Conservation (phyloP, 2,113 vertebrate species). For the human (Homo sapiens) region GRCh38 chr3:111649001-111649500, state of each 20-base stretch:
- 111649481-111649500: neutral
- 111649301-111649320: neutral
- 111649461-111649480: slow-evolving; percentile 3
- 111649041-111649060: neutral
- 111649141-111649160: neutral
- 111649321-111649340: neutral
- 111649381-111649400: neutral
- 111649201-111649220: neutral
- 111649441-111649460: neutral
- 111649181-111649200: slow-evolving; percentile 18
- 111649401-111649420: neutral
- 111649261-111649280: neutral
- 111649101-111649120: neutral
- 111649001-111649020: neutral
- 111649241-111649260: neutral
- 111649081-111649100: neutral
- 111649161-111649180: neutral
- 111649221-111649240: slow-evolving; percentile 25
- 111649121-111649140: neutral
- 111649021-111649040: neutral
- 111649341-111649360: neutral
- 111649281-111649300: neutral
- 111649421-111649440: neutral
- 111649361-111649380: neutral
- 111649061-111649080: neutral